Base-by-base conservation (phyloP, 1,140 invertebrate species). In the Sycophila sp. region DNA sequence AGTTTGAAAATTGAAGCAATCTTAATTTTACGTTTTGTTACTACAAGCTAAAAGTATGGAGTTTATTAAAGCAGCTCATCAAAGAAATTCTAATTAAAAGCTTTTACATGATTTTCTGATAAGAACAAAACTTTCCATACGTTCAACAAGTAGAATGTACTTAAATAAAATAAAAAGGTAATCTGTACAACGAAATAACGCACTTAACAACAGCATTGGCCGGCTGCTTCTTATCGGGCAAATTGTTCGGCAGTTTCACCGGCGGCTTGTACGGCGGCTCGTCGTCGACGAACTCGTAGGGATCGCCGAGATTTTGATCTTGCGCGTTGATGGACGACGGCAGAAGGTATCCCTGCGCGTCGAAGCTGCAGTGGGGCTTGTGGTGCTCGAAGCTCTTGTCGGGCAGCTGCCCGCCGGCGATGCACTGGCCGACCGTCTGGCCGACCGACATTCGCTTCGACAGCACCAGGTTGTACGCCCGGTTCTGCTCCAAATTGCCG, bases 351-450 rank as follows among this genome's bases (percentile, higher is more conserved):
- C 91, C 90, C 53, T 90, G 83, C 13, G 81, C 78, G 77, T 90
- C 87, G 75, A 94, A 94, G 83, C 93, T 94, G 17, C 88, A 87
- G 72, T 92, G 89, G 0, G 90, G 87, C 4, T 76, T 77, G 74
- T 92, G 89, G 69, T 83, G 83, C 69, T 82, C 69, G 69, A 87
- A 90, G 40, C 80, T 34, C 73, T 86, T 77, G 26, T 86, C 78
- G 1, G 91, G 88, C 62, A 91, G 76, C 11, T 74, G 59, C 19
- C 87, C 87, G 1, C 92, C 92, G 45, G 89, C 90, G 11, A 94
- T 89, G 36, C 90, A 89, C 80, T 91, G 88, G 1, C 91, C 91
- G 6, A 92, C 88, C 1, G 88, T 86, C 7, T 79, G 77, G 6
- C 75, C 69, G 11, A 74, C 24, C 11, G 72, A 71, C 2, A 77